These are phyloP conservation scores for Caenorhabditis imperialis DNA, from an alignment of 2,888 invertebrate species.

Conservation along the genomic window DNA sequence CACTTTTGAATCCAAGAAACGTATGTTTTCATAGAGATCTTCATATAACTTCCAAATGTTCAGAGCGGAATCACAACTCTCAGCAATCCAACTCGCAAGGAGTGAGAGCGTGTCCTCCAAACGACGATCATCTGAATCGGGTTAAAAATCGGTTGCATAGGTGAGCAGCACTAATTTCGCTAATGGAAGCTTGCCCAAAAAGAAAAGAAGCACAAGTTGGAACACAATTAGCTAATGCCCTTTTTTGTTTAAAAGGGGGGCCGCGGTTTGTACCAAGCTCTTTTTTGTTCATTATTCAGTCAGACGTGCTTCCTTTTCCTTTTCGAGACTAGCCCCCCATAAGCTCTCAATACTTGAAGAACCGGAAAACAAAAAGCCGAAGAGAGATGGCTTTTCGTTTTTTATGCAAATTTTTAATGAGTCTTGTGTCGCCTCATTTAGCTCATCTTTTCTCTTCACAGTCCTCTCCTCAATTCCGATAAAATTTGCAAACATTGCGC, in stretches of 20 bases:
- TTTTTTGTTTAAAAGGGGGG: conserved; percentile 31
- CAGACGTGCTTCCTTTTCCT: conserved; percentile 16
- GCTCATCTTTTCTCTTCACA: not conserved
- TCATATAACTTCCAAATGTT: not conserved
- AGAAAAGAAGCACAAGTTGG: conserved; percentile 1
- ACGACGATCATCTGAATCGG: conserved; percentile 49
- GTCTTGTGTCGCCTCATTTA: conserved; percentile 28
- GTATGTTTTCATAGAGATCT: conserved; percentile 4
- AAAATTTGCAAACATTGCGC: too few relatives aligned
- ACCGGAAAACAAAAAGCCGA: conserved; percentile 9
- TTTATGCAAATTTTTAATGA: conserved; percentile 49
- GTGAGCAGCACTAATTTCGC: conserved; percentile 38
- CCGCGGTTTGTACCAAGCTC: not conserved
- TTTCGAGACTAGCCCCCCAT: conserved; percentile 1
- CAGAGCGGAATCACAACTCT: conserved; percentile 53
- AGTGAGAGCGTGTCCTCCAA: conserved; percentile 53
- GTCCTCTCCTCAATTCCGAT: conserved; percentile 14
- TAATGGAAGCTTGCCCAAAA: conserved; percentile 16
- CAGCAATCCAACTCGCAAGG: conserved; percentile 38
- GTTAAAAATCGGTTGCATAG: conserved; percentile 57
- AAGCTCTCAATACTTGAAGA: not conserved
- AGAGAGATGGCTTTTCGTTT: conserved; percentile 8
- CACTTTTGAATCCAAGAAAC: conserved; percentile 47
- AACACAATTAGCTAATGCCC: conserved; percentile 45
- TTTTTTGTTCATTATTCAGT: conserved; percentile 44